Evolutionary conservation across 2,888 invertebrate species (phyloP), one percentile per base, ranked within the genome.

Genomic region (Agonum fuliginosum): DNA sequence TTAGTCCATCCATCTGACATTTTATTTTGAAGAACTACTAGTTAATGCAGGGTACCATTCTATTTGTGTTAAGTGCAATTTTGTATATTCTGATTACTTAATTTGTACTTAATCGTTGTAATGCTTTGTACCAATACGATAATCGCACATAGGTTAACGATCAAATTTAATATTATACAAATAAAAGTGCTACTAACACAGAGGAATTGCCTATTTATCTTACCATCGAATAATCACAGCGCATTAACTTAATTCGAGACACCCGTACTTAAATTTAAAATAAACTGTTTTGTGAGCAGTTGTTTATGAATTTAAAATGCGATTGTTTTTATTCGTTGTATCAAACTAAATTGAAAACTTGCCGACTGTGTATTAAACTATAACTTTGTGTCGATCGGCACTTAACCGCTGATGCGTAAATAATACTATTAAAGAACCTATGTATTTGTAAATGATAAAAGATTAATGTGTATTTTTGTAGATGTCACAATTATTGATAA

Each of bases 381-480:
- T 30, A 46, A 62, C 30, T 27, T 17, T 62, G 58, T 62, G 58
- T 62, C 58, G 19, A 30, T 17, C 1, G 58, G 30, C 58, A 62
- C 58, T 2, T 72, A n/a, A 72, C 58, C 22, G 72, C 65, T 62
- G 51, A 51, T 48, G 51, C 75, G 51, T 65, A 72, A 72, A 54
- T 75, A 67, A 70, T 77, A 77, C 70, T 75, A 76, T 4, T 70
- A 77, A 70, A 77, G 58, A n/a, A n/a, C n/a, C n/a, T 77, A 77
- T 77, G 77, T 77, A 77, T 77, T 77, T 77, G 77, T 77, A 77
- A 77, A 77, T 70, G 70, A 77, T 70, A 54, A 77, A 77, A 70
- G 70, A 77, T 77, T 67, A 77, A 77, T 77, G 84, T 85, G 85
- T 85, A 85, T 84, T 85, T 85, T 85, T 83, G 84, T 85, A 85